A percentile compares a stretch with the other conserved stretches of the same genome.
These are phyloP conservation scores for Oncorhynchus clarkii DNA, from an alignment of 2,113 vertebrate genomes.

Conservation along the genomic window DNA sequence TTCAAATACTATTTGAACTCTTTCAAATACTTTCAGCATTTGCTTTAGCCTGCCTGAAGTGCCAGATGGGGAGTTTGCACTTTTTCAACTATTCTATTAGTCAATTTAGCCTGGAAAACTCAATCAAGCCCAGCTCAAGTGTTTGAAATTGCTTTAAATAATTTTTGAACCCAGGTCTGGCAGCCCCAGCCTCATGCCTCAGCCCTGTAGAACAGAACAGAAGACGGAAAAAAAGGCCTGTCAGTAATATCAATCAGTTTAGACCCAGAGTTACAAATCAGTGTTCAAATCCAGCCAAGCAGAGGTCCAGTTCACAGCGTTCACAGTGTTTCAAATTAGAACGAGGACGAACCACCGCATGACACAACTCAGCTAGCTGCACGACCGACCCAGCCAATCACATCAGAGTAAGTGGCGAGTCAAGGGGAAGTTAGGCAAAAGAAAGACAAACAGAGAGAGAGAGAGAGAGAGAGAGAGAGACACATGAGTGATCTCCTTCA, in stretches of 20 bases:
- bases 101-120: too few relatives aligned
- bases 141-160: too few relatives aligned
- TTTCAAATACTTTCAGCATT: too few relatives aligned
- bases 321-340: not conserved
- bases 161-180: too few relatives aligned
- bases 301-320: not conserved
- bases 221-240: not conserved
- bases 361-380: not conserved
- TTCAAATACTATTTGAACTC: too few relatives aligned
- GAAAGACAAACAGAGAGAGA: too few relatives aligned
- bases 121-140: too few relatives aligned
- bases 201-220: too few relatives aligned
- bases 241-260: not conserved
- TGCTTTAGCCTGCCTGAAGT: not conserved
- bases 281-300: slow-evolving; percentile 1
- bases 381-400: not conserved
- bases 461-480: not conserved
- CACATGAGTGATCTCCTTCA: not conserved
- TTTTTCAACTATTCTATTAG: too few relatives aligned
- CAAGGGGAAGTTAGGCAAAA: not conserved
- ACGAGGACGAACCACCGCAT: not conserved
- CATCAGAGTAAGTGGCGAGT: not conserved
- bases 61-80: not conserved
- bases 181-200: too few relatives aligned
- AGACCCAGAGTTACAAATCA: not conserved